Conservation (phyloP, 2,113 vertebrate genomes). For the Mixornis gularis region DNA sequence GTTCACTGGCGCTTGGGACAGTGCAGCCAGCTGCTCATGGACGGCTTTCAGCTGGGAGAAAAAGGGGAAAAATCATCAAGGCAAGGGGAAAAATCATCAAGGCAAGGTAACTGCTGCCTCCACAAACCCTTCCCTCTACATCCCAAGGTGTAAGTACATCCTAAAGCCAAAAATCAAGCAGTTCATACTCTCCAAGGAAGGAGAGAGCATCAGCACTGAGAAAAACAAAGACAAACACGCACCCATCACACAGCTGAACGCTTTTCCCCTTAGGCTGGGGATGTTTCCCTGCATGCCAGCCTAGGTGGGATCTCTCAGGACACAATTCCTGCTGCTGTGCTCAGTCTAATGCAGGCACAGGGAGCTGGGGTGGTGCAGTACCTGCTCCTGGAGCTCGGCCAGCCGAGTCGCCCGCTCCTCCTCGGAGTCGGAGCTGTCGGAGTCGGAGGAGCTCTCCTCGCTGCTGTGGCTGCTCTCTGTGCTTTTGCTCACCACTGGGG, state of each 20-base stretch:
- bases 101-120: background rate
- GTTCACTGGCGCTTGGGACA: conserved; percentile 84
- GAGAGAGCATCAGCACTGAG: accelerated
- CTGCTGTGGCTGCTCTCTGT: conserved; percentile 79
- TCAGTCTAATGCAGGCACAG: accelerated
- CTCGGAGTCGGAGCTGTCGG: conserved; percentile 78
- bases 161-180: background rate
- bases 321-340: background rate
- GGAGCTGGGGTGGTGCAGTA: background rate
- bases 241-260: background rate
- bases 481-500: conserved; percentile 82
- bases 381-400: conserved; percentile 90
- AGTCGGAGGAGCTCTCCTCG: conserved; percentile 79
- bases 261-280: background rate
- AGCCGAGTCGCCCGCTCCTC: conserved; percentile 83
- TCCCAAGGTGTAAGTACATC: background rate
- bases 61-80: background rate
- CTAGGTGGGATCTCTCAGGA: background rate
- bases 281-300: background rate
- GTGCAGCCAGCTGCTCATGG: conserved; percentile 84
- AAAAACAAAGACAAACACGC: accelerated
- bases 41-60: conserved; percentile 82
- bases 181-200: background rate
- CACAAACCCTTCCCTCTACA: background rate
- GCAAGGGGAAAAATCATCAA: background rate